Base-by-base conservation (phyloP, 1,140 invertebrate genomes). In the Sitophilus oryzae region DNA sequence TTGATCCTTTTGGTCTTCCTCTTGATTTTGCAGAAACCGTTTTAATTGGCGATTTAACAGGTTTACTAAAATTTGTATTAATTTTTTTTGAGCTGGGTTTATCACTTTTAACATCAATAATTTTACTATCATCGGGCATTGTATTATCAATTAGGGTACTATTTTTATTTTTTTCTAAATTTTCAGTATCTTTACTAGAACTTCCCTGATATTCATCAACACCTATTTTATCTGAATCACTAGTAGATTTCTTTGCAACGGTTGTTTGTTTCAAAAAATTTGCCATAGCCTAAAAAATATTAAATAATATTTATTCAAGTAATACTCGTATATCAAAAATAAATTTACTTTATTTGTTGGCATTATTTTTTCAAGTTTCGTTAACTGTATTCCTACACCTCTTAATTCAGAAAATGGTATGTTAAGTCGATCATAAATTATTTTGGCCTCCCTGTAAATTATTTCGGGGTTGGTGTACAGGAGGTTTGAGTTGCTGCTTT, bases 341-440 rank as follows among this genome's bases (percentile, higher is more conserved):
- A 44, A 5, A 21, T 6, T 38, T 40, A 52, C 58, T 15, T 55
- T 64, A 56, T 63, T 64, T 1, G 56, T 49, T 1, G 55, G 43
- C 0, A 42, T 44, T n/a, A 54, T 57, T 42, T 77, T 78, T 69
- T 86, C 84, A 57, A 89, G 70, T 72, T 82, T 83, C 0, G 81
- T 80, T 4, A 90, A 73, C 65, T 89, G 87, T 61, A 90, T 88
- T 42, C 87, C 87, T 55, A 91, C 79, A 1, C 88, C 88, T 62
- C 88, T 78, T 61, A 90, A 77, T 69, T 90, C 86, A 62, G 78
- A 75, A 11, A 84, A 82, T 42, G 78, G 71, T 59, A 84, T 70
- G 55, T 82, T 78, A 46, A 84, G 73, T 61, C 84, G 81, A 62
- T 80, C 80, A 71, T 80, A 83, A 21, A 89, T 70, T 18, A 67